Evolutionary conservation across 1,140 invertebrate genomes (phyloP), one percentile per base, ranked within the genome.

Genomic region (Bombus haemorrhoidalis): DNA sequence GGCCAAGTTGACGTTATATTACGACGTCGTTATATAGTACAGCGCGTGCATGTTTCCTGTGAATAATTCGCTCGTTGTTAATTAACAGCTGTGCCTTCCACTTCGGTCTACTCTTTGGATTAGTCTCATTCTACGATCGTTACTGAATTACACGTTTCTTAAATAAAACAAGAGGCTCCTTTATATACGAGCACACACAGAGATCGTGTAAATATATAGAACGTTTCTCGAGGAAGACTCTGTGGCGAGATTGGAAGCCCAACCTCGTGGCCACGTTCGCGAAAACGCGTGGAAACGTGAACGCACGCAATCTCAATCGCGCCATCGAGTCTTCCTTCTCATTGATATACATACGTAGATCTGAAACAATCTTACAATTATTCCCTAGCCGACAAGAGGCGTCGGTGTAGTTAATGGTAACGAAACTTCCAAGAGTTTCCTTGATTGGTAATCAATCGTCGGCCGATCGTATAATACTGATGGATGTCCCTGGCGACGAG

Each of bases 121-220:
- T 28, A n/a, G 47, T 71, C 53, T 47, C 64, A 18, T 80, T 62
- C 83, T 39, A 71, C 64, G 64, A 25, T 79, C 77, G n/a, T 59
- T 34, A 34, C 10, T 28, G 3, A 37, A 34, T 34, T 47, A 72
- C 39, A 18, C 32, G 32, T 57, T 37, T 28, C 25, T 18, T 12
- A 34, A 53, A 13, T 32, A 39, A 71, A 71, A 53, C 34, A 66
- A 41, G 53, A 57, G 68, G 37, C 53, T 59, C 53, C 57, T 81
- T 72, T 57, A 32, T 37, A 39, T 53, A 81, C 69, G 80, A 57
- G 80, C n/a, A 74, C 71, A 82, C 59, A 75, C 18, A 39, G 47
- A 79, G 74, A 41, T 71, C 66, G 47, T 53, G 43, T 69, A 84
- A 78, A 77, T 78, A 69, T 15, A n/a, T 34, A 15, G 47, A 71